Evolutionary conservation across 2,888 invertebrate species (phyloP).

Genomic region (Peribatodes rhomboidaria): DNA sequence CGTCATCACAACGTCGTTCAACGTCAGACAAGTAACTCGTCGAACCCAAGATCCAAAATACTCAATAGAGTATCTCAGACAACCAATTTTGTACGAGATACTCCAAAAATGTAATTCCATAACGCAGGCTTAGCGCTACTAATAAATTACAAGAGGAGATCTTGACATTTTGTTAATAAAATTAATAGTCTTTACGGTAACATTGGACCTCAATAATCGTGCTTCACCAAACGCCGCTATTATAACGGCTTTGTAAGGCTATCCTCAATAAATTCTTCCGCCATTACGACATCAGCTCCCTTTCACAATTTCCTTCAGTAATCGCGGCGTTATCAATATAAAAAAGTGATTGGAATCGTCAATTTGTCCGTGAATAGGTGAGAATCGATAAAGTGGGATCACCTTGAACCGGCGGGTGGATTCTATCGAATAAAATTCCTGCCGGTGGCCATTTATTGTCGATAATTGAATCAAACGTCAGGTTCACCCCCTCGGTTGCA

Average conservation of each 20-base stretch:
- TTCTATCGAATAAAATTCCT: conserved; percentile 77
- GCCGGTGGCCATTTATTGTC: conserved; percentile 74
- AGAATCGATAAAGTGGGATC: conserved; percentile 72
- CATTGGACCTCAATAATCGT: conserved; percentile 47
- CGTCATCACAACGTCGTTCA: too few species aligned
- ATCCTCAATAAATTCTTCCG: conserved; percentile 54
- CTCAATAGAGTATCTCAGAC: too few species aligned
- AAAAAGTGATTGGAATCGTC: conserved; percentile 56
- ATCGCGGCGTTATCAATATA: conserved; percentile 58
- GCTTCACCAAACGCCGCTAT: conserved; percentile 42
- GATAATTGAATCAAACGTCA: conserved; percentile 79
- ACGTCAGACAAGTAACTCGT: too few species aligned
- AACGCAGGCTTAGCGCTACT: background rate
- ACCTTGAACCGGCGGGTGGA: conserved; percentile 68
- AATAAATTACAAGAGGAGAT: conserved; percentile 19
- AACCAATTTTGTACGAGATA: too few species aligned
- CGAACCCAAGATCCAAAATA: too few species aligned
- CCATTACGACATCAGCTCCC: conserved; percentile 55
- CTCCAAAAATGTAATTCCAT: background rate
- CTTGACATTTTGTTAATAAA: conserved; percentile 38
- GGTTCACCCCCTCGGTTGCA: conserved; percentile 64
- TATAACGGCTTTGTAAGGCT: conserved; percentile 47
- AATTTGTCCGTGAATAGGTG: conserved; percentile 64
- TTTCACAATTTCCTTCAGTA: conserved; percentile 53
- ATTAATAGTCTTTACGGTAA: conserved; percentile 46